These are phyloP conservation scores for Malaclemys terrapin DNA, from an alignment of 2,113 vertebrate species.

Conservation along the genomic window DNA sequence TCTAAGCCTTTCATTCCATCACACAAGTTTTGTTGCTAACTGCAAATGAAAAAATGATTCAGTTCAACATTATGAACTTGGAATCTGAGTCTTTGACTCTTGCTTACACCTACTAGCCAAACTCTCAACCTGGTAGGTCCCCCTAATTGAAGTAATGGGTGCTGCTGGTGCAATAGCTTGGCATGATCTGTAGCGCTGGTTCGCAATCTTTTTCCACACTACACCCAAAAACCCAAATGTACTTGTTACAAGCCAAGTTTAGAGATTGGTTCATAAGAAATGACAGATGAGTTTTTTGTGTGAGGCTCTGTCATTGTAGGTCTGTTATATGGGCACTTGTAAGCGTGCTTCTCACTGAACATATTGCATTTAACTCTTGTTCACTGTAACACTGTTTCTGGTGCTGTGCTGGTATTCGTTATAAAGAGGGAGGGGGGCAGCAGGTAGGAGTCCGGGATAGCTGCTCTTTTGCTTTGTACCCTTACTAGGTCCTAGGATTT, in stretches of 20 bases:
- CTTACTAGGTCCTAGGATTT: not conserved
- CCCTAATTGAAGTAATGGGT: not conserved
- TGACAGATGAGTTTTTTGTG: not conserved
- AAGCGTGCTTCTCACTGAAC: not conserved
- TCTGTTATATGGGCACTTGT: not conserved
- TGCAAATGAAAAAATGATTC: not conserved
- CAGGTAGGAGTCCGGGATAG: not conserved
- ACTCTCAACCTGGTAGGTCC: not conserved
- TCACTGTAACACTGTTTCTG: not conserved
- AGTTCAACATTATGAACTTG: not conserved
- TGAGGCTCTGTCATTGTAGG: not conserved
- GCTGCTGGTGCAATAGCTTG: not conserved
- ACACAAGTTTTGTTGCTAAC: not conserved
- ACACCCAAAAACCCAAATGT: not conserved
- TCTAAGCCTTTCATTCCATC: not conserved
- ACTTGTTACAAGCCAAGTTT: not conserved
- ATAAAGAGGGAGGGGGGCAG: not conserved
- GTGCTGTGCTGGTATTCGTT: not conserved
- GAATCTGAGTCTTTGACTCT: not conserved
- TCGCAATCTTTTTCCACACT: not conserved
- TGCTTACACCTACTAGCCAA: not conserved
- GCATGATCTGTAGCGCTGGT: not conserved
- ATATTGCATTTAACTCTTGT: not conserved
- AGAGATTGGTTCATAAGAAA: not conserved
- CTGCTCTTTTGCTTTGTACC: not conserved